These are phyloP conservation scores for human DNA, from an alignment of 2,113 vertebrate species.

Conservation along the genomic window DNA sequence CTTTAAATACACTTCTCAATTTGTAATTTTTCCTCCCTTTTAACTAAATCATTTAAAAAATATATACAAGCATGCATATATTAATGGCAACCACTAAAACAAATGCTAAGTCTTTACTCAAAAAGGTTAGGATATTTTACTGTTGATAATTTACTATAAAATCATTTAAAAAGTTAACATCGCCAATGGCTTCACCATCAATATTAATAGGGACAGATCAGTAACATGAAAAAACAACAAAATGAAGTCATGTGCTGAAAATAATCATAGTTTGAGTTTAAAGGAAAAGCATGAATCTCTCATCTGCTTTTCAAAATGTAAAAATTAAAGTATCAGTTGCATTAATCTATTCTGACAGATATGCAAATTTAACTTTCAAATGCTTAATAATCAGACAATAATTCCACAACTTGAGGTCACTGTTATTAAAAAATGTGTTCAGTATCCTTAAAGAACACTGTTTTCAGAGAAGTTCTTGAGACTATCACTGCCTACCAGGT, in stretches of 20 bases:
- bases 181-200: background rate
- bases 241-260: constrained; percentile 33
- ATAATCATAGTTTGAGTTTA: constrained; percentile 35
- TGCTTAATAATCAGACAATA: constrained; percentile 78
- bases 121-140: background rate
- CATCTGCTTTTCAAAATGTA: constrained; percentile 67
- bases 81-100: constrained; percentile 47
- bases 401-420: constrained; percentile 74
- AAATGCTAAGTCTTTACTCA: constrained; percentile 39
- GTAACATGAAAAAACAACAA: background rate
- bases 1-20: constrained; percentile 73
- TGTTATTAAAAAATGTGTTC: constrained; percentile 69
- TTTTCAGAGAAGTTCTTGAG: background rate
- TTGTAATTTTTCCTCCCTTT: constrained; percentile 61
- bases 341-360: constrained; percentile 75
- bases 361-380: constrained; percentile 80
- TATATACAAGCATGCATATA: constrained; percentile 1
- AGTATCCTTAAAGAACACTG: background rate
- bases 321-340: constrained; percentile 64
- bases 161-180: constrained; percentile 27
- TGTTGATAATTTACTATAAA: background rate
- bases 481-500: background rate
- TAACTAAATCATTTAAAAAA: constrained; percentile 67
- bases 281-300: background rate
- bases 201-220: background rate